Base-by-base conservation (phyloP, 1,140 invertebrate genomes). In the Apis florea region DNA sequence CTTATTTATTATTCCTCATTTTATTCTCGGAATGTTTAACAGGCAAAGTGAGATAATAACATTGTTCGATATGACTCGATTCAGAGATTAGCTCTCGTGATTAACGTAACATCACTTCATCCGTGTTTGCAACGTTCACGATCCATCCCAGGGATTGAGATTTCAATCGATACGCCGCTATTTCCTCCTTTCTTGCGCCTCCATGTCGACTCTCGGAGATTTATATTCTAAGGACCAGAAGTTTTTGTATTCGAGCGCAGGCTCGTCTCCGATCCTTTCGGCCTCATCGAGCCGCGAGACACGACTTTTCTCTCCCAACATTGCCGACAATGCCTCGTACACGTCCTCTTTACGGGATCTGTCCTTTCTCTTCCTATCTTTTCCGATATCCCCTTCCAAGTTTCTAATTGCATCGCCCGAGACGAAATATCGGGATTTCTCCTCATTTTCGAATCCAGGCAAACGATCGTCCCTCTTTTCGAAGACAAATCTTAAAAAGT, bases 191-290 rank as follows among this genome's bases (percentile, higher is more conserved):
- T 71, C 54, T 67, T 86, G 66, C 64, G 70, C 66, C 12, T 71
- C 59, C 61, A 54, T 66, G 51, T 73, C 68, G 19, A 17, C 56
- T 59, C 77, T 83, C 26, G 87, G 89, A 61, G 84, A 87, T 70
- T 91, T 92, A 87, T 94, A 95, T 88, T 94, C 93, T 67, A 94
- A 85, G n/a, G 93, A 93, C 94, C 94, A 95, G 85, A 92, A 92
- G 78, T 95, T 94, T 31, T 91, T 92, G 56, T 93, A 94, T 59
- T 92, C 92, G 1, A 93, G 91, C 88, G 71, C 91, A 87, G 83
- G 90, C 90, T 83, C 91, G 90, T 78, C 92, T 87, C 40, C 91
- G 89, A 85, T 93, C 86, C 74, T 91, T 90, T 82, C 92, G 91
- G 85, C 92, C 90, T 90, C 93, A 90, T 66, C 92, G 85, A 83